Evolutionary conservation across 2,888 invertebrate genomes (phyloP), one percentile per base, ranked within the genome.

Genomic region (Poecilobothrus nobilitatus): DNA sequence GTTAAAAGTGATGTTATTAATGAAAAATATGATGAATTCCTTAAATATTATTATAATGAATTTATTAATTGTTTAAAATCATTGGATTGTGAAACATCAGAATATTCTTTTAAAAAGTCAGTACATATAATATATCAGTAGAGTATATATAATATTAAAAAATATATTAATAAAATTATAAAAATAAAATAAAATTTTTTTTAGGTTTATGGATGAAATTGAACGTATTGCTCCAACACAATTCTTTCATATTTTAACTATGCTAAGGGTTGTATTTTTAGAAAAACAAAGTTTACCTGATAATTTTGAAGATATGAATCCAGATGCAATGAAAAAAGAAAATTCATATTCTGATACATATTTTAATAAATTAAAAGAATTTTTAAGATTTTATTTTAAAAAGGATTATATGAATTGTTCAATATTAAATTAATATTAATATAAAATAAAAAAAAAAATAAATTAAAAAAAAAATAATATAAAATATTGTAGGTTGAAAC

Each of bases 21-120:
- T 1, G 72, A 82, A n/a, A 78, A 85, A 71, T 79, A 81, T 67
- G 82, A 86, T 5, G 79, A 83, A 10, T 79, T 87, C n/a, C 74
- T 87, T 1, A 77, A 81, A 71, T 73, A 83, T 0, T 88, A 88
- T 74, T 83, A 86, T 72, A 78, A 83, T 0, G 80, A 79, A 0
- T 84, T 88, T 68, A 73, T 85, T 0, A 73, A 77, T 0, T 76
- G 79, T 27, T 73, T 87, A 27, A 74, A 75, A 27, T 76, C 78
- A 41, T 81, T 84, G 70, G 73, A 79, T 61, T 81, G 83, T 67
- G 74, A 80, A 53, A 75, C 82, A 1, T 77, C 78, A 70, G 69
- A 75, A 37, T 84, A 82, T 72, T 78, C 79, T 9, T 83, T 80
- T 76, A 77, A 82, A 12, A 76, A 76, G 74, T 85, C 80, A 75